These are phyloP conservation scores for Psammodynastes pulverulentus DNA, from an alignment of 2,113 vertebrate species.

Conservation along the genomic window DNA sequence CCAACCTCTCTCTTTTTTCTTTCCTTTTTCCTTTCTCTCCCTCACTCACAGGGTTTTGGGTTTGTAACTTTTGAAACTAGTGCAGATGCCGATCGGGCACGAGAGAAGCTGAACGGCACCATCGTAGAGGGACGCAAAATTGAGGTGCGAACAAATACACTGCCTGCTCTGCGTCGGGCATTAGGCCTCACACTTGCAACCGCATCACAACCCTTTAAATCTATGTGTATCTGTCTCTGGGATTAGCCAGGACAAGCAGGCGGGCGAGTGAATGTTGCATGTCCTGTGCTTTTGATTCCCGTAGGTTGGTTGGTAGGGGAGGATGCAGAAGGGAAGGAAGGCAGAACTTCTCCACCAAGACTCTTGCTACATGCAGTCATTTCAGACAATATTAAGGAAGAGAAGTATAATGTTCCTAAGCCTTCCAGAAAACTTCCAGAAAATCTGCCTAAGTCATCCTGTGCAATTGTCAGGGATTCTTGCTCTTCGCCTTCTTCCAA, in stretches of 20 bases:
- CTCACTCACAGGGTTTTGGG: constrained; percentile 79
- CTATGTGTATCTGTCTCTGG: not conserved
- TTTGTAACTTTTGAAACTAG: constrained; percentile 99
- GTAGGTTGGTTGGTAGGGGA: not conserved
- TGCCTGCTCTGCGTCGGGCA: constrained; percentile 49
- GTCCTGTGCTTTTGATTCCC: not conserved
- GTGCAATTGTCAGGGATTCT: not conserved
- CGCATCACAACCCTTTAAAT: not conserved
- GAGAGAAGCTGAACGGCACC: constrained; percentile 99
- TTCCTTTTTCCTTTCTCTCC: constrained; percentile 69
- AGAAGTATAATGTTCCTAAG: not conserved
- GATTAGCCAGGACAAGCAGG: constrained; percentile 7
- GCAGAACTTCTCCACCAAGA: not conserved
- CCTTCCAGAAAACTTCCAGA: not conserved
- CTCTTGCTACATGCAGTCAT: not conserved
- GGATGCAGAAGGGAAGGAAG: not conserved
- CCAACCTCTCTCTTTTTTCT: constrained; percentile 32
- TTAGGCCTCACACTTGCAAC: not conserved
- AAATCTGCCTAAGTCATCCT: not conserved
- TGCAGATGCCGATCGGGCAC: constrained; percentile 94
- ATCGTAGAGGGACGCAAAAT: constrained; percentile 99
- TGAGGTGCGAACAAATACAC: constrained; percentile 87
- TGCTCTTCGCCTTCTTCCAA: not conserved
- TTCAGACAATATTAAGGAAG: not conserved
- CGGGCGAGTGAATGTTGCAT: constrained; percentile 15